Percentiles rank a stretch among this genome's conserved stretches.
Conservation (phyloP, 2,113 vertebrate species). For the Lonchura striata region DNA sequence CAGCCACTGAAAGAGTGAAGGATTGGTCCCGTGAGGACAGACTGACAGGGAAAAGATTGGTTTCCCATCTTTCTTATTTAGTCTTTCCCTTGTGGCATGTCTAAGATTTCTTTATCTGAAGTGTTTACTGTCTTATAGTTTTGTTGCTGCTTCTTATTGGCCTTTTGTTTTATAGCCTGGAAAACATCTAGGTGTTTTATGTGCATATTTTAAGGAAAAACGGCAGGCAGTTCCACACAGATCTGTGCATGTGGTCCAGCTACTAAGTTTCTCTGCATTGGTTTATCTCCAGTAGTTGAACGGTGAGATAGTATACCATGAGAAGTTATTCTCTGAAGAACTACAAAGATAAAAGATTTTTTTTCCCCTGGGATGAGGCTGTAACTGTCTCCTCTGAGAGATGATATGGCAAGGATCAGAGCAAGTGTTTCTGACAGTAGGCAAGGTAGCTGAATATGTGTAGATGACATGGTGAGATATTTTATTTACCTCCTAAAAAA, state of each 20-base stretch:
- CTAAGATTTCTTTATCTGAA: slow-evolving; percentile 33
- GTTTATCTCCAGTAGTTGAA: background rate
- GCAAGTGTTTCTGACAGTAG: background rate
- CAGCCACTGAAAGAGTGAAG: background rate
- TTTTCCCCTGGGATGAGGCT: background rate
- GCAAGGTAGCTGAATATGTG: background rate
- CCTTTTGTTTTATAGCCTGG: background rate
- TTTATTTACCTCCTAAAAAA: background rate
- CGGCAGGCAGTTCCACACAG: background rate
- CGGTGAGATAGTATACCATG: background rate
- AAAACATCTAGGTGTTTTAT: background rate
- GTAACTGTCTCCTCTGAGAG: background rate
- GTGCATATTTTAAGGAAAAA: slow-evolving; percentile 11
- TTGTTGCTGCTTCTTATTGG: background rate
- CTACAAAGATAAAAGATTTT: background rate
- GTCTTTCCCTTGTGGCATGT: background rate
- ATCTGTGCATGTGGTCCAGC: background rate
- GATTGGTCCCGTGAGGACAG: background rate
- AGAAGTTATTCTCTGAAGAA: background rate
- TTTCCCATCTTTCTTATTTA: slow-evolving; percentile 1
- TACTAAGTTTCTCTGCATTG: background rate
- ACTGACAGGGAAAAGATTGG: background rate
- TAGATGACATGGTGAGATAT: background rate
- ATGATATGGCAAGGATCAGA: background rate
- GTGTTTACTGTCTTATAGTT: background rate